Evolutionary conservation across 2,113 vertebrate genomes (phyloP).

Genomic region (Excalfactoria chinensis): DNA sequence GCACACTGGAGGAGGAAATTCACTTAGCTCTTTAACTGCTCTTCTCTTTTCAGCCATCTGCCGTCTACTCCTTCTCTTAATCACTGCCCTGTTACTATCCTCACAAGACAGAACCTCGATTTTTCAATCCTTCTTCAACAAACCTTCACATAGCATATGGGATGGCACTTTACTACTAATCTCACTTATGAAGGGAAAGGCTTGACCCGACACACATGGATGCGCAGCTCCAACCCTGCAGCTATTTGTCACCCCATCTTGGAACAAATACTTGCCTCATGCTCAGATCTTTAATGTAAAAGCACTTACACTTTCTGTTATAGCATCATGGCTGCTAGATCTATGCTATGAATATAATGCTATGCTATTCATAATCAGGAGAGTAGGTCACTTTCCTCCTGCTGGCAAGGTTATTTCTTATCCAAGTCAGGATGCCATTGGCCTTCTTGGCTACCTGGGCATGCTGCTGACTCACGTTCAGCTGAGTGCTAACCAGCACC

Average conservation of each 20-base stretch:
- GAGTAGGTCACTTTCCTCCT: too few relatives aligned
- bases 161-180: background rate
- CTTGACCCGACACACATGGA: background rate
- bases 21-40: background rate
- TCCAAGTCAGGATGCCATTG: too few relatives aligned
- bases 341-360: too few relatives aligned
- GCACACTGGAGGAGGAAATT: rapidly evolving
- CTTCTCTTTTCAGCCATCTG: background rate
- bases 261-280: background rate
- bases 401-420: too few relatives aligned
- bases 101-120: background rate
- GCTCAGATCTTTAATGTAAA: background rate
- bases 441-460: too few relatives aligned
- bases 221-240: background rate
- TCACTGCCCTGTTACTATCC: background rate
- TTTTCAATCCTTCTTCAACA: background rate
- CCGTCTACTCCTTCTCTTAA: background rate
- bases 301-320: background rate
- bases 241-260: background rate
- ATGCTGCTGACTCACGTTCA: too few relatives aligned
- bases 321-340: background rate
- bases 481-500: too few relatives aligned
- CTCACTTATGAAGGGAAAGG: background rate
- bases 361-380: too few relatives aligned
- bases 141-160: background rate